Percentiles rank a stretch among this genome's conserved stretches.
phyloP scores from a whole-genome alignment of 2,888 invertebrate genomes.

The Zootermopsis nevadensis region DNA sequence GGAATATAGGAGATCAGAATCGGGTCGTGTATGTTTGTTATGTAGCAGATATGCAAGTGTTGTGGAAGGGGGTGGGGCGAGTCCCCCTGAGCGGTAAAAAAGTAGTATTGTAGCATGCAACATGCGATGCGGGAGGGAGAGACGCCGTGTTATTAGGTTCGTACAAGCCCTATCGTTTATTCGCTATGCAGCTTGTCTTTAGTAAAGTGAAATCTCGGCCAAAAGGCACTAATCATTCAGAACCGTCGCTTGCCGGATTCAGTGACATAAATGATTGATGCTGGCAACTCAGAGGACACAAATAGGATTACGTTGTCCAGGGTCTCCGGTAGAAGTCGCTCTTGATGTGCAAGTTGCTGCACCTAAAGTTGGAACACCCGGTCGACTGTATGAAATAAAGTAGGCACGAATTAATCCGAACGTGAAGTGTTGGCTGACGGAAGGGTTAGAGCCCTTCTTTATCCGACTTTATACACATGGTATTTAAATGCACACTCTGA shows the following conservation, averaged over 20 bases:
- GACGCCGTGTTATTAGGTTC: constrained; percentile 17
- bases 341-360: background rate
- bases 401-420: background rate
- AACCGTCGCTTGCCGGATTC: background rate
- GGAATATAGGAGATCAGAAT: constrained; percentile 7
- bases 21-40: constrained; percentile 24
- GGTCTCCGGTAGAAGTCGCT: background rate
- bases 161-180: background rate
- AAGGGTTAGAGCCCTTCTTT: no score
- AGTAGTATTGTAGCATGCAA: constrained; percentile 8
- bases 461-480: no score
- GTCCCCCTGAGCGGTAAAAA: background rate
- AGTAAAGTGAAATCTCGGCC: constrained; percentile 30
- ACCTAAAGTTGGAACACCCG: background rate
- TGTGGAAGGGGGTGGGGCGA: background rate
- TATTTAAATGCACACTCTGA: no score
- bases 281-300: background rate
- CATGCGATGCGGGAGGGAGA: constrained; percentile 9
- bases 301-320: constrained; percentile 10
- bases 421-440: background rate
- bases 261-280: background rate
- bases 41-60: constrained; percentile 12
- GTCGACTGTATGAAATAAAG: background rate
- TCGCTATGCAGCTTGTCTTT: background rate
- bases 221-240: constrained; percentile 25